Evolutionary conservation across 2,113 vertebrate species (phyloP), one percentile per base, ranked within the genome.

Genomic region (Pandion haliaetus): DNA sequence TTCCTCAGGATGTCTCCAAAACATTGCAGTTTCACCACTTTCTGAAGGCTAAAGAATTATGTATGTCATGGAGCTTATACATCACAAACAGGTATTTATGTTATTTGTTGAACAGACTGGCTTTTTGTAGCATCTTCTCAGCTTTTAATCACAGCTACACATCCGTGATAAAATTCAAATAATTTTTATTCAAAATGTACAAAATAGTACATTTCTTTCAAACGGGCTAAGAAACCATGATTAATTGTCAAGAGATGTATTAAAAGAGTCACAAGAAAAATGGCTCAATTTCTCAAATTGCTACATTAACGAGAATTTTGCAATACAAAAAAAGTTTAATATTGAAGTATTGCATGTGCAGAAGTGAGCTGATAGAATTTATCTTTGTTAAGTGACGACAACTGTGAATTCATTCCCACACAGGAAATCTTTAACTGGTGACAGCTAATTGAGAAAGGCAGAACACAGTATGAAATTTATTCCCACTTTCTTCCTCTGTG

Each of bases 381-480:
- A 80, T 93, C 84, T 90, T 82, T 93, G 65, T 81, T 92, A 95
- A 94, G 55, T 88, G 89, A 89, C 3, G 10, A 91, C 78, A 90
- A 80, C 70, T 88, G 79, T 90, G 91, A 93, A 88, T 96, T 94
- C 54, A 4, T 94, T 94, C 55, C 87, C 74, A 94, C 86, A 91
- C 49, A 96, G 78, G 82, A 95, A 94, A 93, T 94, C 65, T 90
- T 95, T 94, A 95, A 94, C 91, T 58, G 54, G 71, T 95, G 89
- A 95, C 93, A 96, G 74, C 59, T 95, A 95, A 95, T 80, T 80
- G 93, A 88, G 84, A 88, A 93, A 86, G 71, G 89, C 78, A 82
- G 94, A 94, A 85, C 79, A 80, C 45, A 83, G 59, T 62, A 82
- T 70, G 71, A 90, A 92, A 93, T 97, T 91, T 94, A 93, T 94